phyloP scores from a whole-genome alignment of 2,888 invertebrate genomes.

The Scrobipalpa costella region DNA sequence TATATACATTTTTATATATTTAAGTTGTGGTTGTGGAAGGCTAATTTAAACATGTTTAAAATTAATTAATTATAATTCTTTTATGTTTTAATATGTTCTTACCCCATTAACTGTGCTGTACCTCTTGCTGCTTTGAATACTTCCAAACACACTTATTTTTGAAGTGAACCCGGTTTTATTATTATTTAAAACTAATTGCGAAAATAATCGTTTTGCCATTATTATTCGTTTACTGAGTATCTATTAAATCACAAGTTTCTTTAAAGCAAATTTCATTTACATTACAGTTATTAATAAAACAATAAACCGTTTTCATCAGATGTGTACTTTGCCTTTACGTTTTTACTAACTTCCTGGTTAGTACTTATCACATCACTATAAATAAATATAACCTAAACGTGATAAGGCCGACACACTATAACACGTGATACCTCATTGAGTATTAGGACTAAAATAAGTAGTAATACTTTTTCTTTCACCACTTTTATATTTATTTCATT shows the following conservation, averaged over 20 bases:
- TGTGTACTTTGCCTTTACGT: not conserved
- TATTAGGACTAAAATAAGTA: not conserved
- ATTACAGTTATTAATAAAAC: not conserved
- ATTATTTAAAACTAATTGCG: slow-evolving; percentile 41
- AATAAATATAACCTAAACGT: slow-evolving; percentile 8
- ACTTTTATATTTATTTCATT: not conserved
- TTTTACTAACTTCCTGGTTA: not conserved
- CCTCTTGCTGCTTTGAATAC: slow-evolving; percentile 11
- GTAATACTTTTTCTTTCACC: not conserved
- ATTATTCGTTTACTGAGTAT: not conserved
- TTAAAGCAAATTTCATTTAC: not conserved
- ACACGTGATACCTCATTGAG: not conserved
- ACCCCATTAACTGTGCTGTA: slow-evolving; percentile 30
- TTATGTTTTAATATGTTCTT: slow-evolving; percentile 21
- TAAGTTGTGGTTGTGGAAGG: too few species aligned
- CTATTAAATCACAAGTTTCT: not conserved
- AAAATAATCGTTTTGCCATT: slow-evolving; percentile 51
- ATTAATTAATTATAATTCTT: not conserved
- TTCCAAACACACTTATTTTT: slow-evolving; percentile 27
- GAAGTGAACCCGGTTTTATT: slow-evolving; percentile 34
- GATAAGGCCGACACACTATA: not conserved
- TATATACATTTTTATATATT: too few species aligned
- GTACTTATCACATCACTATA: not conserved
- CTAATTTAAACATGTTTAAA: too few species aligned
- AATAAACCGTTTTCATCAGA: not conserved